Base-by-base conservation (phyloP, 2,888 invertebrate genomes). In the Dasysyrphus albostriatus region DNA sequence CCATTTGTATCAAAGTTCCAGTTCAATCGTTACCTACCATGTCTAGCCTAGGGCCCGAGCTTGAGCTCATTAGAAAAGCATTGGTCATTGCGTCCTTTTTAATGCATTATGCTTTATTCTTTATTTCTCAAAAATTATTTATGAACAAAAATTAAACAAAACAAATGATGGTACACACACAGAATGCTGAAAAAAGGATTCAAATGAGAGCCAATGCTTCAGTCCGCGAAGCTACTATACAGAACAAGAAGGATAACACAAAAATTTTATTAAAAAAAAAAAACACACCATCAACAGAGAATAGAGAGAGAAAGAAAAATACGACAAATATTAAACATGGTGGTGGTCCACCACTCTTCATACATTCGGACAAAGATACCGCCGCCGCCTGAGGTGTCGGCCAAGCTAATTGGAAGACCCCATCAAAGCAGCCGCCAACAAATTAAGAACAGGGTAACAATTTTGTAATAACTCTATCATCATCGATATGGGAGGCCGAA, bases 381-480 rank as follows among this genome's bases (percentile, higher is more conserved):
- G 89, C 89, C 83, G 83, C 83, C 88, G 89, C 90, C 90, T 89
- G 88, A 89, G 90, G 90, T 90, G 90, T 90, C 90, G 90, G 90
- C 88, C 88, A 88, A 89, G 89, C 89, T 90, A 90, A 90, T 89
- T 90, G 90, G 90, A 90, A 89, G 90, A 89, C 88, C 88, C 88
- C 87, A 83, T 90, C 89, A 90, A 90, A 90, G 89, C 74, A 74
- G 89, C 90, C 90, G 89, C 89, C 89, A 90, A 89, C 89, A 89
- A 89, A 89, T 90, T 89, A 89, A 89, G 89, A 89, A 88, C 88
- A 84, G 89, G 87, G 88, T 89, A 88, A 89, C 89, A 90, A 90
- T 92, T 91, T 89, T 90, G 92, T 92, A 92, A 92, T 92, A 92
- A 92, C 92, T 92, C 90, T 90, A 90, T 92, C 92, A 91, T 92